Base-by-base conservation (phyloP, 2,888 invertebrate species). In the Hybos culiciformis region DNA sequence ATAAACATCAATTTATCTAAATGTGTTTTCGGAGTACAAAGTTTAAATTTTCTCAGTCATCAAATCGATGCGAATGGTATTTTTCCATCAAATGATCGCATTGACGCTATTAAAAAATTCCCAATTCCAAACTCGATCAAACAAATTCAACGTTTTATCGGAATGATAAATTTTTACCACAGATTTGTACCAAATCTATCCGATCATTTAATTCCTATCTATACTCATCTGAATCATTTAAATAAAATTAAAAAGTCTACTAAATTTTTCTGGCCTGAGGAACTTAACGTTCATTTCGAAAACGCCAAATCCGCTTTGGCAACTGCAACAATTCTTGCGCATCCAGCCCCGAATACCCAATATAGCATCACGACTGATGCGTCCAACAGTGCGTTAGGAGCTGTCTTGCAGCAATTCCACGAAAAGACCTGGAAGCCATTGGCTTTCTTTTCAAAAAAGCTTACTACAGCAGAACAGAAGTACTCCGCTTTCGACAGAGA, bases 401-500 rank as follows among this genome's bases (percentile, higher is more conserved):
- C 60, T 1, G 57, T 55, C 0, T 42, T 66, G 11, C 58, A 66
- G 40, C 63, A 64, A 42, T 20, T 20, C 0, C 40, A 42, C 4
- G 37, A 48, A 5, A 37, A 44, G 5, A n/a, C 40, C 2, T 60
- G 59, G 58, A 45, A 60, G 48, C 62, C 62, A 0, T 43, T 63
- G 9, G 56, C 55, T 1, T 65, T 61, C 43, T 62, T 57, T 43
- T 61, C 60, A 2, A 49, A 49, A 36, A 59, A 58, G 21, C 44
- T 63, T 3, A 51, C 44, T 18, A 44, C 53, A 1, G 44, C 58
- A 0, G 55, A 65, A 44, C 40, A 21, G 9, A 59, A 57, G 6
- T 65, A 62, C 33, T 47, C 50, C 23, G 46, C 55, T 4, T 63
- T 61, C 46, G 62, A 66, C 43, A 26, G 60, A n/a, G 61, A 62